Percentiles rank a stretch among this genome's conserved stretches.
Evolutionary conservation across 2,797 vertebrate species (phyloP).

Genomic region (Macropus fuliginosus): DNA sequence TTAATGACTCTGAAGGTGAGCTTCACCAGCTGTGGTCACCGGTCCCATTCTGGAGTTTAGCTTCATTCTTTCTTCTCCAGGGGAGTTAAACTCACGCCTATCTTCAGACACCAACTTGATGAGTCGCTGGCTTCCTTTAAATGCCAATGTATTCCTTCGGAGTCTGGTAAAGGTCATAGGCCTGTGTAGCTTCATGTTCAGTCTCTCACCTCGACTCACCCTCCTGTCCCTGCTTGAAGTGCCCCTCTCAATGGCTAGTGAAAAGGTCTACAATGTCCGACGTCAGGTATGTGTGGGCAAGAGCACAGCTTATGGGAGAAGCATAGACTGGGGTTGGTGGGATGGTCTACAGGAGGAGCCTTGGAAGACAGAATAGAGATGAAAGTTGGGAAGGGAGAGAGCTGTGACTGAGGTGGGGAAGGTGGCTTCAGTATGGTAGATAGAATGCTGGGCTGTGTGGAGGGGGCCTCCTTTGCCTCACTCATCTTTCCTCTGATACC

Average conservation of each 20-base stretch:
- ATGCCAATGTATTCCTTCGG: conserved; percentile 87
- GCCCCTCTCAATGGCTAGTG: conserved; percentile 82
- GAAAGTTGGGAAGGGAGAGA: neutral
- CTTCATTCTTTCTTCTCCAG: conserved; percentile 75
- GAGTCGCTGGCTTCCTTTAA: conserved; percentile 87
- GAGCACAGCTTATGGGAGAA: neutral
- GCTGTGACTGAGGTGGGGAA: neutral
- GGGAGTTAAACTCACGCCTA: conserved; percentile 88
- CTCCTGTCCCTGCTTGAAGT: conserved; percentile 89
- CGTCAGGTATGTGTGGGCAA: conserved; percentile 79
- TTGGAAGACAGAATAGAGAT: neutral
- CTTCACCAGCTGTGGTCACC: neutral
- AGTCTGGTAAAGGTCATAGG: conserved; percentile 85
- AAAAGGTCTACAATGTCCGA: conserved; percentile 85
- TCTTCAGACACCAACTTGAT: conserved; percentile 89
- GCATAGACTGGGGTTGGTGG: neutral
- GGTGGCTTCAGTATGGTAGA: neutral
- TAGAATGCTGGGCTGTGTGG: neutral
- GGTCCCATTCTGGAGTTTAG: fast-evolving
- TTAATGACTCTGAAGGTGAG: neutral
- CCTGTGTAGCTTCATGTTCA: conserved; percentile 89
- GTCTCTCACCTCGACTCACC: conserved; percentile 90
- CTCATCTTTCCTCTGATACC: neutral
- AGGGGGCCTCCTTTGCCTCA: too few relatives aligned
- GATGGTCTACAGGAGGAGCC: neutral